These are phyloP conservation scores for Colaptes auratus DNA, from an alignment of 2,113 vertebrate species.

Conservation along the genomic window DNA sequence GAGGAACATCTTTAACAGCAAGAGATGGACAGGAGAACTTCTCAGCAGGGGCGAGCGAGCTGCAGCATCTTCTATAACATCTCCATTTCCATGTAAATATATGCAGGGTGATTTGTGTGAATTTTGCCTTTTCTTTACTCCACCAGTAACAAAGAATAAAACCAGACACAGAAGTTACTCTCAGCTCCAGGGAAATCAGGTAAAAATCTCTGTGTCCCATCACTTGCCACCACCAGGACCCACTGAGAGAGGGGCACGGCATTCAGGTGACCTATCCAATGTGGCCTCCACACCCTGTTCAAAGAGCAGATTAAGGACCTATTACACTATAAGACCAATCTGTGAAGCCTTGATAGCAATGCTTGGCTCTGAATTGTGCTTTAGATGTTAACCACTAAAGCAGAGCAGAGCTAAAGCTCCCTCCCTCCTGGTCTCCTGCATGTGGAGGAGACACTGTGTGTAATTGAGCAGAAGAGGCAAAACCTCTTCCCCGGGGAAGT, in stretches of 20 bases:
- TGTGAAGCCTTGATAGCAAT: not conserved
- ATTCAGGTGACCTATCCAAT: not conserved
- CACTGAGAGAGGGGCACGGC: not conserved
- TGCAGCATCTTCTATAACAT: not conserved
- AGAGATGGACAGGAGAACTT: not conserved
- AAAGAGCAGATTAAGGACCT: not conserved
- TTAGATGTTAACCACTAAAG: not conserved
- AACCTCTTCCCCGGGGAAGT: slow-evolving; percentile 21
- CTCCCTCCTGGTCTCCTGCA: not conserved
- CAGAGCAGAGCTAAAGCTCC: not conserved
- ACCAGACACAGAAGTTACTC: not conserved
- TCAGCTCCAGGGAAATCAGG: not conserved
- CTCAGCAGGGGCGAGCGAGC: not conserved
- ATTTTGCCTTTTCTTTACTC: not conserved
- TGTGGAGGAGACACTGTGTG: not conserved
- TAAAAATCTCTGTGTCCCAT: not conserved
- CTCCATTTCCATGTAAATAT: not conserved
- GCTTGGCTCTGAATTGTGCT: not conserved
- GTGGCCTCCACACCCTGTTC: not conserved
- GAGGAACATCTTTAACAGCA: not conserved
- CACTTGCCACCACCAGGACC: not conserved
- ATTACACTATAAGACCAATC: not conserved
- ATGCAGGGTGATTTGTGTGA: not conserved
- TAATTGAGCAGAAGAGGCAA: slow-evolving; percentile 45
- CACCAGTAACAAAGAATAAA: not conserved